These are phyloP conservation scores for Mylabris sibirica DNA, from an alignment of 2,888 invertebrate genomes.

Conservation along the genomic window DNA sequence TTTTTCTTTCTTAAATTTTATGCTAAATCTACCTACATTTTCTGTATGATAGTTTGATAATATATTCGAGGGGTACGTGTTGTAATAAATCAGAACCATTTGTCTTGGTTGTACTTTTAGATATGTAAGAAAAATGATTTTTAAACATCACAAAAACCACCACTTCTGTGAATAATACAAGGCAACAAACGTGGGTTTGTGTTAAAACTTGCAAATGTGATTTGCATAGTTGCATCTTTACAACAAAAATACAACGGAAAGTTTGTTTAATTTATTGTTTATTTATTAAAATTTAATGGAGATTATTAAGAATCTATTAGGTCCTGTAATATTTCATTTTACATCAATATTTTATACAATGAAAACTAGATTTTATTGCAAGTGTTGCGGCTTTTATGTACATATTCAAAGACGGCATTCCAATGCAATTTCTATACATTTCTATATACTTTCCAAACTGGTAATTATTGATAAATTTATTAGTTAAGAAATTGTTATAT, in stretches of 20 bases:
- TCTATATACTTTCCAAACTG: not conserved
- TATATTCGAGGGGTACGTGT: conserved; percentile 12
- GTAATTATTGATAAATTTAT: conserved; percentile 1
- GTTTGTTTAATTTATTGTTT: not conserved
- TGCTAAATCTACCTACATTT: not conserved
- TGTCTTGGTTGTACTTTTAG: conserved; percentile 29
- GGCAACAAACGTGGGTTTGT: conserved; percentile 24
- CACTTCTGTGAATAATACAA: conserved; percentile 16
- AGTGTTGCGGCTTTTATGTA: not conserved
- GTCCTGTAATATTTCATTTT: not conserved
- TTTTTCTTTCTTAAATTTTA: no score
- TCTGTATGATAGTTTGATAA: conserved; percentile 8
- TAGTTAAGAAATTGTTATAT: not conserved
- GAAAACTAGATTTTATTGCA: conserved; percentile 5
- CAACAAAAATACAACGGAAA: not conserved
- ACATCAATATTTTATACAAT: not conserved
- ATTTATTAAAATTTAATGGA: not conserved
- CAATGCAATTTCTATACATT: not conserved
- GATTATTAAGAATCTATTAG: not conserved
- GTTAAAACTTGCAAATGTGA: not conserved
- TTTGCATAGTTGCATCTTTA: conserved; percentile 15
- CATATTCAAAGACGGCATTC: not conserved
- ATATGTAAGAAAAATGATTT: not conserved
- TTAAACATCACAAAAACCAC: conserved; percentile 12
- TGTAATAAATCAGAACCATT: conserved; percentile 28